phyloP scores from a whole-genome alignment of 2,113 vertebrate species.

The Lampris incognitus region DNA sequence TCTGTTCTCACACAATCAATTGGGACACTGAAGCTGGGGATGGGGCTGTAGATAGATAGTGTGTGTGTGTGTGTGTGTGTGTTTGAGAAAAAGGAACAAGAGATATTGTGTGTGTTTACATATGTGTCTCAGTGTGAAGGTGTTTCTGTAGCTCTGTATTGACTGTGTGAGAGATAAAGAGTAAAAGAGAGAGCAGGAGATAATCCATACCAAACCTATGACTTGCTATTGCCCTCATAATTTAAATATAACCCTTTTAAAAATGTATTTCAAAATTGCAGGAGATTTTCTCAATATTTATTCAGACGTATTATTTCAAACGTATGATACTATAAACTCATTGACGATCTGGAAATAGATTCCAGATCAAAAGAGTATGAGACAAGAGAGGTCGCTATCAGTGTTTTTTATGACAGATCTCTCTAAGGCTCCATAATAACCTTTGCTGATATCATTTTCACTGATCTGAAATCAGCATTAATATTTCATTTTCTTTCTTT shows the following conservation, averaged over 20 bases:
- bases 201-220: slow-evolving; percentile 28
- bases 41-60: slow-evolving; percentile 64
- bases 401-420: no score
- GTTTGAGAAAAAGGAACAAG: slow-evolving; percentile 40
- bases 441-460: no score
- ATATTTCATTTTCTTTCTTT: no score
- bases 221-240: neutral
- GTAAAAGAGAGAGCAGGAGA: slow-evolving; percentile 54
- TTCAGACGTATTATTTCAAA: no score
- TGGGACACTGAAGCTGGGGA: slow-evolving; percentile 77
- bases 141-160: slow-evolving; percentile 21
- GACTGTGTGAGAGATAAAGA: slow-evolving; percentile 49
- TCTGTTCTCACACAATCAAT: slow-evolving; percentile 87
- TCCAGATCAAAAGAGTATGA: no score
- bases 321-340: no score
- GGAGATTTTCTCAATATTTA: no score
- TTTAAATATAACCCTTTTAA: neutral
- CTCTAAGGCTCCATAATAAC: no score
- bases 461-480: no score
- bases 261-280: neutral
- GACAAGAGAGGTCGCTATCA: no score
- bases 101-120: slow-evolving; percentile 36
- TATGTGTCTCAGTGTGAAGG: no score
- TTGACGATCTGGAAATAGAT: no score
- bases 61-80: slow-evolving; percentile 31